Conservation (phyloP, 2,113 vertebrate genomes). For the Diphyllodes magnificus region DNA sequence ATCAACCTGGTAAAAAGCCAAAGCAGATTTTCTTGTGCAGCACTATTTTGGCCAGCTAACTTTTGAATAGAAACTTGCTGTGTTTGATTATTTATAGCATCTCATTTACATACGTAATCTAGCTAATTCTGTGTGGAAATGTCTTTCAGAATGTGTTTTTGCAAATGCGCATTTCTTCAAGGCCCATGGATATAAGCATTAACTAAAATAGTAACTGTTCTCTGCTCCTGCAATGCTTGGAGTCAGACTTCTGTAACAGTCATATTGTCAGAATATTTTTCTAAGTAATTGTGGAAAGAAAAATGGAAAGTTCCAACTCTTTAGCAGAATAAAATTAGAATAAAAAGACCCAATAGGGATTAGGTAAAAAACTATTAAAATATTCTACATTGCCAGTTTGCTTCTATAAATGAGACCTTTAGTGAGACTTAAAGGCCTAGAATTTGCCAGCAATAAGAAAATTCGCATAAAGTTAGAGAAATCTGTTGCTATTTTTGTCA, state of each 20-base stretch:
- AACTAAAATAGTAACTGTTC: not conserved
- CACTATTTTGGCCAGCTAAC: not conserved
- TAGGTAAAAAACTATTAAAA: not conserved
- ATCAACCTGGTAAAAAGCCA: not conserved
- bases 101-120: not conserved
- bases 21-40: not conserved
- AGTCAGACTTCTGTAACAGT: not conserved
- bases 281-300: not conserved
- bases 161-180: not conserved
- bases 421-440: not conserved
- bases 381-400: not conserved
- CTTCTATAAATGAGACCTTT: not conserved
- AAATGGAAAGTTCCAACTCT: not conserved
- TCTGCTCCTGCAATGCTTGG: not conserved
- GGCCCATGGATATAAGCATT: not conserved
- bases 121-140: not conserved
- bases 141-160: not conserved
- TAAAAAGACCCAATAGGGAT: not conserved
- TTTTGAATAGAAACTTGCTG: not conserved
- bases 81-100: not conserved
- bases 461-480: not conserved
- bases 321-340: not conserved
- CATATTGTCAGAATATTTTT: not conserved
- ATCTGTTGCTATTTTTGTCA: not conserved
- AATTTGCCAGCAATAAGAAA: not conserved